A percentile compares a stretch with the other conserved stretches of the same genome.
Conservation (phyloP, 2,888 invertebrate genomes). For the Sceliomorpha sp. region DNA sequence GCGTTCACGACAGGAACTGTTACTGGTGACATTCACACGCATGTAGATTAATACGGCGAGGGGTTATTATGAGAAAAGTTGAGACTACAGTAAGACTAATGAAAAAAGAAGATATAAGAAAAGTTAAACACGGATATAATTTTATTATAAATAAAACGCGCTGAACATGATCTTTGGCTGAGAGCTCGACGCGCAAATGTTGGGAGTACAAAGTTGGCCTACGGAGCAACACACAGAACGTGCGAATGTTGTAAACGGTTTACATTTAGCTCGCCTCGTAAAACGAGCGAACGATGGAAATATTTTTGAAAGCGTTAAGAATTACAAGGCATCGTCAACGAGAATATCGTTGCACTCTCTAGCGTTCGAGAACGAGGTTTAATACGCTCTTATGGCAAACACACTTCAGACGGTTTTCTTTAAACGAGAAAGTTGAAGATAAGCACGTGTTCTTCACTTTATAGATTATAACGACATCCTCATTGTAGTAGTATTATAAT, state of each 20-base stretch:
- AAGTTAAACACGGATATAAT: constrained; percentile 59
- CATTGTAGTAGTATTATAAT: not conserved
- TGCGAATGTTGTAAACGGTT: too few relatives aligned
- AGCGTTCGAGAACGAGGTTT: not conserved
- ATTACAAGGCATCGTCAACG: too few relatives aligned
- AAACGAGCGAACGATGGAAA: too few relatives aligned
- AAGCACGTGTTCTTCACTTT: not conserved
- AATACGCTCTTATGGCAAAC: not conserved
- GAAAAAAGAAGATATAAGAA: constrained; percentile 60
- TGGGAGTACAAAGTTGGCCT: constrained; percentile 10
- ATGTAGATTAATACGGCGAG: constrained; percentile 16
- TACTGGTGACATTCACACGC: constrained; percentile 26
- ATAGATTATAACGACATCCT: not conserved
- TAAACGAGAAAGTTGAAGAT: not conserved
- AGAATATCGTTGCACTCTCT: too few relatives aligned
- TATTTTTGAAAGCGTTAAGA: too few relatives aligned
- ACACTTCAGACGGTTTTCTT: not conserved
- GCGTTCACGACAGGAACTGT: constrained; percentile 17
- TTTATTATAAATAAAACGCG: constrained; percentile 63
- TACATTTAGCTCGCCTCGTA: too few relatives aligned
- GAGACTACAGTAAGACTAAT: constrained; percentile 63
- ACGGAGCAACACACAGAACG: too few relatives aligned
- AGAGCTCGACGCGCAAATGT: constrained; percentile 59
- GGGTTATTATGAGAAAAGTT: constrained; percentile 18
- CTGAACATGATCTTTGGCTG: constrained; percentile 67